phyloP scores from a whole-genome alignment of 2,888 invertebrate species.

The Sesamia inferens region DNA sequence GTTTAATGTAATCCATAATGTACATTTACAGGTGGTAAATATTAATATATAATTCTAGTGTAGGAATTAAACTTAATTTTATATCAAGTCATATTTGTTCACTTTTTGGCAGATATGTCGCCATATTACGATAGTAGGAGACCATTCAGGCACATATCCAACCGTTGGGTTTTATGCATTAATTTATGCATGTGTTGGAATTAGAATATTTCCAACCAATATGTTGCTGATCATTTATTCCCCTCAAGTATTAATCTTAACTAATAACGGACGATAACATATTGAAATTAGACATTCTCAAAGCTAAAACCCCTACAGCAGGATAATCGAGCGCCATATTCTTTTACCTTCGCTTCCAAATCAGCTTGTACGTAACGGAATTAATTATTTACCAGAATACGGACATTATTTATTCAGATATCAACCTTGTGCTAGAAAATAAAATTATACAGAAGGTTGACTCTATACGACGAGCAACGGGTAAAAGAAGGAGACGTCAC shows the following conservation, averaged over 20 bases:
- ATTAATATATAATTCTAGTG: too few species aligned
- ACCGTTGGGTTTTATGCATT: background rate
- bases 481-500: background rate
- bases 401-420: constrained; percentile 46
- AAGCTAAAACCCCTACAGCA: constrained; percentile 18
- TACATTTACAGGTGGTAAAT: too few species aligned
- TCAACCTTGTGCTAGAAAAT: background rate
- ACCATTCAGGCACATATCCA: too few species aligned
- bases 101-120: too few species aligned
- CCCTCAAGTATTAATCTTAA: background rate
- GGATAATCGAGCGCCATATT: constrained; percentile 21
- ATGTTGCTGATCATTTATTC: background rate
- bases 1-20: too few species aligned
- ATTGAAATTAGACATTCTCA: constrained; percentile 1
- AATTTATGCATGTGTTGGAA: background rate
- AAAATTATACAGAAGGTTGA: background rate
- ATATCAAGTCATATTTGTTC: too few species aligned
- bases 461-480: too few species aligned
- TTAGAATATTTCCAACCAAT: background rate
- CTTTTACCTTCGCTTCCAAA: constrained; percentile 17
- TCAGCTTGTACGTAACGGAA: constrained; percentile 48
- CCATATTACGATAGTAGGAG: too few species aligned
- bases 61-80: too few species aligned
- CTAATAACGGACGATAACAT: background rate
- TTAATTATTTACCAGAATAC: constrained; percentile 56